Evolutionary conservation across 2,113 vertebrate genomes (phyloP).

Genomic region (Hyaena hyaena): DNA sequence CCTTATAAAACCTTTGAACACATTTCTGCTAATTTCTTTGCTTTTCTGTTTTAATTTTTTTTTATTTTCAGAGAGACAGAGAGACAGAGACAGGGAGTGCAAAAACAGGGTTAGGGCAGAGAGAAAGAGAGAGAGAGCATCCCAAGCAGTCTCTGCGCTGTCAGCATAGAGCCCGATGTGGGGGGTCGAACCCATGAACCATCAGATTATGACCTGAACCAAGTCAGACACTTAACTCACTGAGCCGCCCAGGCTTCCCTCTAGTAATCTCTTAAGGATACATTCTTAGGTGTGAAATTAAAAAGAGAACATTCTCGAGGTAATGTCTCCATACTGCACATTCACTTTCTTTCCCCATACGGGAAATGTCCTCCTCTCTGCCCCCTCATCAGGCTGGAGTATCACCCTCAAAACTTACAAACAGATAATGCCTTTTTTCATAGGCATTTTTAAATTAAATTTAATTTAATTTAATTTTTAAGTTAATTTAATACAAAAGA

Average conservation of each 20-base stretch:
- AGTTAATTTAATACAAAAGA: neutral
- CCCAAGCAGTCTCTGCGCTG: too few species aligned
- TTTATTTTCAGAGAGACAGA: too few species aligned
- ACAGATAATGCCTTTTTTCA: neutral
- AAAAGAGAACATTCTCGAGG: neutral
- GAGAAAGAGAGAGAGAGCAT: too few species aligned
- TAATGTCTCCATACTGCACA: neutral
- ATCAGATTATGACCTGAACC: too few species aligned
- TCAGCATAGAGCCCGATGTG: too few species aligned
- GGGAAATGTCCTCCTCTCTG: neutral
- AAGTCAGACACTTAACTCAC: too few species aligned
- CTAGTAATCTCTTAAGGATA: neutral
- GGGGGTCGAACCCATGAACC: too few species aligned
- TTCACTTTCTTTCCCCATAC: too few species aligned
- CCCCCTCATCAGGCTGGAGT: neutral
- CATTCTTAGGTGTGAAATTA: neutral
- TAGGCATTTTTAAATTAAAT: neutral
- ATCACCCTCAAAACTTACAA: neutral
- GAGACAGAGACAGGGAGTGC: too few species aligned
- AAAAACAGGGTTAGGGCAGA: too few species aligned
- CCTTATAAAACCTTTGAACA: neutral
- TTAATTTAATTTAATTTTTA: neutral
- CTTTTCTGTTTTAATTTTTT: neutral
- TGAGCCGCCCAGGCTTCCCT: too few species aligned
- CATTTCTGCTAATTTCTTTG: neutral